Conservation (phyloP, 2,797 vertebrate species). For the Erpetoichthys calabaricus region DNA sequence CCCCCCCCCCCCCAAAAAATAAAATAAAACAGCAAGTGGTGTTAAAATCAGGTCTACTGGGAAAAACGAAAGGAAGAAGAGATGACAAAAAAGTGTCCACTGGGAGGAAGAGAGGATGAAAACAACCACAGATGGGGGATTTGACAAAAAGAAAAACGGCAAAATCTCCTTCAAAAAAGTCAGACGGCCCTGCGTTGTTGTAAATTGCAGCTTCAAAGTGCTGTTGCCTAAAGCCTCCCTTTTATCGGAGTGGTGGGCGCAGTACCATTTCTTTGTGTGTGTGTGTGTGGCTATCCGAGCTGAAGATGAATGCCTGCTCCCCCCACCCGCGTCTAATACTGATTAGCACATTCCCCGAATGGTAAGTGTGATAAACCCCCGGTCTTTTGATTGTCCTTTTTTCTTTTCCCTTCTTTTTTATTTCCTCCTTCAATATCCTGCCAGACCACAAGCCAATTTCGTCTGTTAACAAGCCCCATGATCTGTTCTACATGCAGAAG, state of each 20-base stretch:
- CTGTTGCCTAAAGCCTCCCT: constrained; percentile 40
- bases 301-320: constrained; percentile 66
- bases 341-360: constrained; percentile 58
- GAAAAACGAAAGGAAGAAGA: constrained; percentile 8
- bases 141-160: constrained; percentile 34
- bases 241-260: constrained; percentile 47
- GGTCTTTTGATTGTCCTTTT: constrained; percentile 49
- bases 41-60: constrained; percentile 7
- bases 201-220: constrained; percentile 49
- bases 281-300: constrained; percentile 40
- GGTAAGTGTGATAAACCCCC: constrained; percentile 62
- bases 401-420: constrained; percentile 13
- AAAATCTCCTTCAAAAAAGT: constrained; percentile 31
- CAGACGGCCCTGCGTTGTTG: constrained; percentile 46
- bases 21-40: constrained; percentile 27
- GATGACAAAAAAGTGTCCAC: constrained; percentile 23
- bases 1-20: constrained; percentile 41
- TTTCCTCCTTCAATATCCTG: constrained; percentile 26
- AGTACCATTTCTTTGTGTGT: constrained; percentile 55
- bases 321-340: constrained; percentile 63
- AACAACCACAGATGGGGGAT: constrained; percentile 41
- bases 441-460: constrained; percentile 33
- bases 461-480: constrained; percentile 29
- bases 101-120: constrained; percentile 25
- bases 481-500: constrained; percentile 15